Evolutionary conservation across 1,140 invertebrate genomes (phyloP).

Genomic region (Probaryconus sp.): DNA sequence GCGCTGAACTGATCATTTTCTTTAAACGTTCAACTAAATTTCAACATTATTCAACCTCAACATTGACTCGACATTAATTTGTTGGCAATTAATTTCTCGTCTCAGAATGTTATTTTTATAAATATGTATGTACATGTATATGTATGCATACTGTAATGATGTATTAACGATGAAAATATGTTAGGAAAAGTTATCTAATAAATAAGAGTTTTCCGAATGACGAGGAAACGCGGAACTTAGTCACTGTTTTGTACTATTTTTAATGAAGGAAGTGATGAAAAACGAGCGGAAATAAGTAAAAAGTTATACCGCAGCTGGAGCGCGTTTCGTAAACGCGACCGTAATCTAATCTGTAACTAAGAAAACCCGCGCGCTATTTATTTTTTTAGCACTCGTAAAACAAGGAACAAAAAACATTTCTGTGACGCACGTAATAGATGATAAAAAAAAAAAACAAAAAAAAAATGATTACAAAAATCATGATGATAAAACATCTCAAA

Average conservation of each 20-base stretch:
- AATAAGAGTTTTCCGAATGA: constrained; percentile 68
- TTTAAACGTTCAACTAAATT: background rate
- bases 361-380: constrained; percentile 75
- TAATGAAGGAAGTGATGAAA: constrained; percentile 59
- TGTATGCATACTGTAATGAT: constrained; percentile 71
- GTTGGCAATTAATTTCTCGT: constrained; percentile 50
- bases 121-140: constrained; percentile 70
- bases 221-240: constrained; percentile 73
- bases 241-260: constrained; percentile 79
- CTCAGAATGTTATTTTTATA: constrained; percentile 75
- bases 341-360: constrained; percentile 71
- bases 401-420: constrained; percentile 13
- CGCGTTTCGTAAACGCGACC: constrained; percentile 70
- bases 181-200: constrained; percentile 51
- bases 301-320: constrained; percentile 26
- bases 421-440: constrained; percentile 50
- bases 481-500: constrained; percentile 44
- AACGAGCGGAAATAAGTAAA: constrained; percentile 25
- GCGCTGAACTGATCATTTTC: too few relatives aligned
- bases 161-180: constrained; percentile 60
- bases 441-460: constrained; percentile 32
- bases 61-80: constrained; percentile 47
- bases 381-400: constrained; percentile 71
- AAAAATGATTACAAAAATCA: constrained; percentile 12
- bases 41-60: constrained; percentile 8